phyloP scores from a whole-genome alignment of 2,113 vertebrate species.

The Notarius lentiginosus region DNA sequence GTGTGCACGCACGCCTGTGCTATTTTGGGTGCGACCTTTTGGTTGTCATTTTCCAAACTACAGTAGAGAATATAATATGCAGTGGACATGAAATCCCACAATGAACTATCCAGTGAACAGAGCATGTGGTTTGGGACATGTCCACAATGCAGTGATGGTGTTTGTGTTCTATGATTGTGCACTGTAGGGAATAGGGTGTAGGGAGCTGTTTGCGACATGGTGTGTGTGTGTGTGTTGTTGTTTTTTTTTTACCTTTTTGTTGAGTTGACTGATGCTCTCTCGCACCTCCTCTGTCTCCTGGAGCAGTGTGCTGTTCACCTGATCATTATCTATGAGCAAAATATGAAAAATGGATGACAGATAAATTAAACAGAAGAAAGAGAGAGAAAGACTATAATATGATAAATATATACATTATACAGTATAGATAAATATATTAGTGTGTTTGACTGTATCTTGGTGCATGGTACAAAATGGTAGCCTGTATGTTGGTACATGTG shows the following conservation, averaged over 20 bases:
- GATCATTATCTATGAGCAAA: constrained; percentile 51
- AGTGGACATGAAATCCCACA: neutral
- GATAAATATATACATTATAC: too few species aligned
- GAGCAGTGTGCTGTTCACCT: constrained; percentile 58
- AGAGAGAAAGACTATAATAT: neutral
- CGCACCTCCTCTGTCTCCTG: constrained; percentile 82
- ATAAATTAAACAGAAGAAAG: neutral
- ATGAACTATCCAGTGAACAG: neutral
- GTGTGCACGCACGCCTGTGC: constrained; percentile 16
- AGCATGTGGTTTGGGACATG: neutral
- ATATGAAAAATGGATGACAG: neutral
- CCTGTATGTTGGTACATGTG: too few species aligned
- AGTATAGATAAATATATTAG: too few species aligned
- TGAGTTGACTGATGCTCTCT: constrained; percentile 81
- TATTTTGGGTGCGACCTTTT: neutral
- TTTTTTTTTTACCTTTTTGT: constrained; percentile 77
- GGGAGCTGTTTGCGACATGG: neutral
- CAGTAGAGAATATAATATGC: neutral
- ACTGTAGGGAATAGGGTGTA: neutral
- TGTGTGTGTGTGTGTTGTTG: too few species aligned
- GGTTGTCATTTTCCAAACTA: neutral
- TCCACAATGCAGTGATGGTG: neutral
- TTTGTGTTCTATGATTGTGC: neutral
- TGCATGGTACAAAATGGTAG: neutral
- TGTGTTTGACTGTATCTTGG: neutral